Evolutionary conservation across 2,888 invertebrate genomes (phyloP), one percentile per base, ranked within the genome.

Genomic region (Drosophila peninsularis): DNA sequence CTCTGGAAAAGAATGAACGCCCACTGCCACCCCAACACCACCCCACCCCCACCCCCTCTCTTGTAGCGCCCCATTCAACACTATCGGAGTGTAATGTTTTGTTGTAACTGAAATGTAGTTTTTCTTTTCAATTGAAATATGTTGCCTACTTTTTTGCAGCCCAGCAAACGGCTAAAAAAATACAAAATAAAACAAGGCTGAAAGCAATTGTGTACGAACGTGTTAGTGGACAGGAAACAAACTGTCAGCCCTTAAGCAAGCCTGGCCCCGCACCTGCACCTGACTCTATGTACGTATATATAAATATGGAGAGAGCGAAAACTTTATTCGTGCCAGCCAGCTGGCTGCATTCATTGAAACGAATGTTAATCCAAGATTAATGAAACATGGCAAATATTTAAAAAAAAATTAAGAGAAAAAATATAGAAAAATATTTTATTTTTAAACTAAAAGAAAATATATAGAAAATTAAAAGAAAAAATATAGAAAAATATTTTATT

Each of bases 41-140:
- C 78, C n/a, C 19, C 1, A 2, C 11, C 10, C 5, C 10, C 39
- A 3, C 1, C 2, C 37, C 3, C 17, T 0, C 17, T 11, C 17
- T 10, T 37, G 13, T 27, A 7, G 24, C 21, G 27, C 58, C 52
- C 52, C 55, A 53, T 63, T 69, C 68, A 55, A 69, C 81, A 80
- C 75, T 65, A 75, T 78, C 78, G 19, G 67, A 55, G 70, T 55
- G 67, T 54, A 62, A 68, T 77, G 72, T 75, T 87, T 71, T 82
- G 74, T 70, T 75, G 64, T 75, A 64, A 24, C 64, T 68, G 62
- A 76, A 76, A 75, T 62, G 75, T 64, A 71, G 76, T 70, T 85
- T 68, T 68, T 80, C 50, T 52, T 69, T 78, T 70, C 66, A 75
- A 69, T 78, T 81, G 79, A 74, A 78, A 81, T 71, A 78, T 70